A percentile compares a stretch with the other conserved stretches of the same genome.
Conservation (phyloP, 2,113 vertebrate species). For the Todiramphus chloris region DNA sequence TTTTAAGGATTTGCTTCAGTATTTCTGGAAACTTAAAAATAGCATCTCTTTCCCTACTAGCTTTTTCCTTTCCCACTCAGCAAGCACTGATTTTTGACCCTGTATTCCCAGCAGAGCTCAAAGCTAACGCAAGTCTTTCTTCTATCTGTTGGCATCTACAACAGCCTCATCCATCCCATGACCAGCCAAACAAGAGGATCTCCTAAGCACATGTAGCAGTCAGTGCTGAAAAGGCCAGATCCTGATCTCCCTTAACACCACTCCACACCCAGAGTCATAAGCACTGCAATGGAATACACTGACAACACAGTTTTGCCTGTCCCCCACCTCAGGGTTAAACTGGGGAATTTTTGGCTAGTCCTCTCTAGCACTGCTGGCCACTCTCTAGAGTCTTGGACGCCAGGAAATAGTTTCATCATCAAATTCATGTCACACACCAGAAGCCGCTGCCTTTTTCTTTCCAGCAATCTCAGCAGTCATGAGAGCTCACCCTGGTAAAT, state of each 20-base stretch:
- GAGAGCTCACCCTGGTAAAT: not conserved
- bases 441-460: not conserved
- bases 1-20: not conserved
- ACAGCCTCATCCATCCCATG: not conserved
- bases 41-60: not conserved
- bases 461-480: not conserved
- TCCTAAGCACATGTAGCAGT: not conserved
- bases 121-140: not conserved
- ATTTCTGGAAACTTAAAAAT: conserved; percentile 49
- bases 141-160: not conserved
- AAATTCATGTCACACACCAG: not conserved
- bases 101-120: not conserved
- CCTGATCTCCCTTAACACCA: not conserved
- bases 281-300: not conserved
- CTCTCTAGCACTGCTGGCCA: not conserved
- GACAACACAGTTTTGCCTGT: not conserved
- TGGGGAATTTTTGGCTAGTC: not conserved
- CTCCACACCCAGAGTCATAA: not conserved
- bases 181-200: not conserved
- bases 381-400: not conserved
- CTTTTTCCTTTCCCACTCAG: conserved; percentile 21
- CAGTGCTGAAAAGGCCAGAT: not conserved
- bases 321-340: not conserved
- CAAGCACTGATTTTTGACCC: conserved; percentile 21
- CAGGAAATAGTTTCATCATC: not conserved